Evolutionary conservation across 2,113 vertebrate genomes (phyloP), one percentile per base, ranked within the genome.

Genomic region (Myanophis thanlyinensis): DNA sequence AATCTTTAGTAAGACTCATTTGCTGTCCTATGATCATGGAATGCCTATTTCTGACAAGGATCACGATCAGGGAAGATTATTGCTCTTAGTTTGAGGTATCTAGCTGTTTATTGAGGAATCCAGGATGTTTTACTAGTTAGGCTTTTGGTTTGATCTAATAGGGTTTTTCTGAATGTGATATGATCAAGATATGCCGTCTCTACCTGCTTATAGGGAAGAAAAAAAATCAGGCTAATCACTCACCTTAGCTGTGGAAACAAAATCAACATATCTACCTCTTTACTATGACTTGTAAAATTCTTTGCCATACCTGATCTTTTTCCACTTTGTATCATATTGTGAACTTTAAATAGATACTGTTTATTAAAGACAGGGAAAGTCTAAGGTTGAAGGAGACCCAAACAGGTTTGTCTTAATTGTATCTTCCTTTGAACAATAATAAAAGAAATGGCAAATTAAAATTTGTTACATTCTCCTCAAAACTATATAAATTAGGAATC

Each of bases 401-500:
- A 97, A 95, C 80, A 94, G 80, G 73, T 94, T 95, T 95, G 27
- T 0, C 11, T 94, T 94, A 96, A 96, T 95, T 91, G 89, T 2
- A 94, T 95, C 94, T 95, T 11, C 22, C 93, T 90, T 93, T 95
- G 91, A 86, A 54, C 91, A 73, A 93, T 91, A 52, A 92, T 53
- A 44, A 0, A 30, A 87, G 93, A 90, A 95, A 92, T 94, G 89
- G 95, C 89, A 96, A 96, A 96, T 95, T 94, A 96, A 93, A 93
- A 92, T 94, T 95, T 94, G 86, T 93, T 95, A 96, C 95, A 84
- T 87, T 84, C 91, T 92, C 91, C 53, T 53, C 67, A 95, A 94
- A 92, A 96, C 93, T 89, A 96, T 93, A 92, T 91, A 95, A 95
- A 94, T 95, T 59, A 94, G 91, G 93, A 90, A 95, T 97, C 93